Evolutionary conservation across 2,113 vertebrate species (phyloP).

Genomic region (Aepyceros melampus): DNA sequence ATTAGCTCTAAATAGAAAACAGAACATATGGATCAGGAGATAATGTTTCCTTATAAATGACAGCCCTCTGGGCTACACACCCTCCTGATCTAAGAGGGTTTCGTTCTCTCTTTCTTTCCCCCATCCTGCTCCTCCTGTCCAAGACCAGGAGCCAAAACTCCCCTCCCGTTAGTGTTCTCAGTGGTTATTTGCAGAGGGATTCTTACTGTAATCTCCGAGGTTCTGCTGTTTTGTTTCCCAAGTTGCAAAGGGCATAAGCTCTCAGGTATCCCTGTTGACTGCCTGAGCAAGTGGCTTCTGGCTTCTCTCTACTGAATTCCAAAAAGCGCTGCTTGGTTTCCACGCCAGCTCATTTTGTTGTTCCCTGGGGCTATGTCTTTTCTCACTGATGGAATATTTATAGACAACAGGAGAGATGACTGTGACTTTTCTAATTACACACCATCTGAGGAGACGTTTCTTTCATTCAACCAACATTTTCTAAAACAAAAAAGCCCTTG

Average conservation of each 20-base stretch:
- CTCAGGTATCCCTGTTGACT: not conserved
- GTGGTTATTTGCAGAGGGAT: not conserved
- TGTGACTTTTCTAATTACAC: not conserved
- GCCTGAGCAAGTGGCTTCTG: not conserved
- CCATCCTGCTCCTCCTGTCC: not conserved
- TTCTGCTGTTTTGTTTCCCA: not conserved
- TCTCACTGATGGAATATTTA: slow-evolving; percentile 4
- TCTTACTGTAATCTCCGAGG: not conserved
- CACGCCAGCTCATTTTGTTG: not conserved
- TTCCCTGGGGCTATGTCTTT: not conserved
- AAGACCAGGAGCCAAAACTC: slow-evolving; percentile 14
- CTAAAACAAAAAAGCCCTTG: not conserved
- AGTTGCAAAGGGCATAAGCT: not conserved
- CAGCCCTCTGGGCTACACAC: slow-evolving; percentile 49
- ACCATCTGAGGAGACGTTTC: not conserved
- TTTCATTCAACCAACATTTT: not conserved
- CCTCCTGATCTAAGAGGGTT: not conserved
- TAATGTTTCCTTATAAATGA: slow-evolving; percentile 76
- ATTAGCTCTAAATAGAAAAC: slow-evolving; percentile 78
- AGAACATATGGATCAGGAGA: slow-evolving; percentile 75
- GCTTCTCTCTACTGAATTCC: not conserved
- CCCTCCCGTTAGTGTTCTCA: not conserved
- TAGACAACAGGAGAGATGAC: not conserved
- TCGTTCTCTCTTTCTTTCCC: not conserved
- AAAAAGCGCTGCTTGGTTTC: not conserved